Percentiles rank a stretch among this genome's conserved stretches.
These are phyloP conservation scores for Acrocephalus arundinaceus DNA, from an alignment of 2,113 vertebrate genomes.

Conservation along the genomic window DNA sequence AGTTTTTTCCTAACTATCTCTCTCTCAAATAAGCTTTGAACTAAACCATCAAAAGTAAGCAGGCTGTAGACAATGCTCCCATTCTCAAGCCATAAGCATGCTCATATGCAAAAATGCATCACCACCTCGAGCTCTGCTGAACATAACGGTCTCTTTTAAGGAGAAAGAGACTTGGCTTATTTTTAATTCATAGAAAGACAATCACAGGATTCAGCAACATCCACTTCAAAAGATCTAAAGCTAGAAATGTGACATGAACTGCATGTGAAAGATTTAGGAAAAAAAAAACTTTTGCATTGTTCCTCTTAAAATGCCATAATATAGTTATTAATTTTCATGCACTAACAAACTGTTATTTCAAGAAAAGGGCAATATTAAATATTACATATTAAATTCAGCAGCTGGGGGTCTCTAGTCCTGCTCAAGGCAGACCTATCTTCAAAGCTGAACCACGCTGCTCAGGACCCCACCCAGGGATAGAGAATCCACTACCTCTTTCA, in stretches of 20 bases:
- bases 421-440: neutral
- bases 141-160: conserved; percentile 12
- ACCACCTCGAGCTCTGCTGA: conserved; percentile 5
- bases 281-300: neutral
- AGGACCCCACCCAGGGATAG: neutral
- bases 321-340: neutral
- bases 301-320: neutral
- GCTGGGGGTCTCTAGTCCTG: neutral
- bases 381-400: neutral
- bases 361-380: neutral
- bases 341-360: neutral
- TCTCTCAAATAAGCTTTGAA: neutral
- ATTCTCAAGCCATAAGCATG: neutral
- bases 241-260: neutral
- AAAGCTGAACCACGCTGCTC: neutral
- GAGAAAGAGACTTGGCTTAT: neutral
- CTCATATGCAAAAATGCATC: conserved; percentile 21
- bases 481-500: neutral
- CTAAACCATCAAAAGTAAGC: neutral
- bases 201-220: neutral
- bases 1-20: neutral
- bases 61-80: neutral
- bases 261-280: neutral
- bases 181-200: conserved; percentile 8
- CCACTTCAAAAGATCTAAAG: neutral